Percentiles rank a stretch among this genome's conserved stretches.
Conservation (phyloP, 2,113 vertebrate species). For the Prochilodus magdalenae region DNA sequence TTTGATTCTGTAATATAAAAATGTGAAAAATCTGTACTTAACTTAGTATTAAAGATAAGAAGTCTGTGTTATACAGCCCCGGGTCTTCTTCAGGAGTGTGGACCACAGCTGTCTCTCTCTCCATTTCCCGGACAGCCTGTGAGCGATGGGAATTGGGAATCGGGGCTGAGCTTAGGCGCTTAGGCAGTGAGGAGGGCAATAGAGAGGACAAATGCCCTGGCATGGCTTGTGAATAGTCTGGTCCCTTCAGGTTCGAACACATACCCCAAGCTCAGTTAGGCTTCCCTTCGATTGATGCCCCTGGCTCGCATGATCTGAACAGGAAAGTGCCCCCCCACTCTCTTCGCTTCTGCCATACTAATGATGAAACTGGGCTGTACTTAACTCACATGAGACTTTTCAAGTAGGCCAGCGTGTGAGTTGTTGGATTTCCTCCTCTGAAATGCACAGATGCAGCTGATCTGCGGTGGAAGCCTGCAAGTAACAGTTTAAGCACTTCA, state of each 20-base stretch:
- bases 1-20: no score
- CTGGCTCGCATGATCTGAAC: slow-evolving; percentile 27
- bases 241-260: no score
- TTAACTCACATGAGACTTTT: slow-evolving; percentile 37
- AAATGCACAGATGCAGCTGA: slow-evolving; percentile 66
- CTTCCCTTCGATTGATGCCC: neutral
- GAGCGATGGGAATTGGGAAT: no score
- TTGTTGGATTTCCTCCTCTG: slow-evolving; percentile 39
- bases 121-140: no score
- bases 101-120: no score
- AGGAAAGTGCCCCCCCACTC: slow-evolving; percentile 8
- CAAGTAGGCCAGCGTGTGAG: slow-evolving; percentile 18
- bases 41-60: no score
- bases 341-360: neutral
- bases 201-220: no score
- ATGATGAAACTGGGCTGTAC: slow-evolving; percentile 34
- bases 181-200: no score
- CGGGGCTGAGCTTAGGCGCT: no score
- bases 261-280: neutral
- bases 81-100: no score
- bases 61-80: no score
- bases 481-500: slow-evolving; percentile 28
- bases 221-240: neutral
- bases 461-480: slow-evolving; percentile 46
- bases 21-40: no score